Conservation (phyloP, 2,888 invertebrate genomes). For the Heteropelma amictum region DNA sequence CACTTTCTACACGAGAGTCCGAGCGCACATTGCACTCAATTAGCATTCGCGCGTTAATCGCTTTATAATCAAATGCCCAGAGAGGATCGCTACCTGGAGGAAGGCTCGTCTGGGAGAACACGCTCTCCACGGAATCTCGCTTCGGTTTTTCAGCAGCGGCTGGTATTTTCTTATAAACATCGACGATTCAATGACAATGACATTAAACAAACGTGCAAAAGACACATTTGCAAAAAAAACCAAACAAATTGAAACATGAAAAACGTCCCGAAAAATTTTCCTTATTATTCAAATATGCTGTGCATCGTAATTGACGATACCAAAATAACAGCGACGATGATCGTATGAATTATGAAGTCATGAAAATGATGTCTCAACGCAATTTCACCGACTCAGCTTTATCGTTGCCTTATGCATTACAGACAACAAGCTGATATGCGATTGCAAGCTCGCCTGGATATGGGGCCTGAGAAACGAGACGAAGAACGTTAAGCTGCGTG, state of each 20-base stretch:
- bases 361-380: background rate
- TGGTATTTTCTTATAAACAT: no score
- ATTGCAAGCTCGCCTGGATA: conserved; percentile 91
- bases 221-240: no score
- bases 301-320: no score
- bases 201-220: no score
- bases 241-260: no score
- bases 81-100: conserved; percentile 18
- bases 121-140: background rate
- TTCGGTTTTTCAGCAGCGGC: no score
- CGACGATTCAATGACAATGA: no score
- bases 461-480: conserved; percentile 87
- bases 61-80: conserved; percentile 20
- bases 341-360: background rate
- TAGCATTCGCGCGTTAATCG: conserved; percentile 23
- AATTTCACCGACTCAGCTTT: background rate
- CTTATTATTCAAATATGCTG: no score
- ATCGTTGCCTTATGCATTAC: conserved; percentile 66
- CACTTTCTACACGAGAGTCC: background rate
- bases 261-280: no score
- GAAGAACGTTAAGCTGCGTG: conserved; percentile 84
- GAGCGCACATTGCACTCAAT: background rate
- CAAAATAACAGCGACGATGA: no score
- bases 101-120: background rate
- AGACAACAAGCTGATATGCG: conserved; percentile 91